These are phyloP conservation scores for Lysandra bellargus DNA, from an alignment of 2,888 invertebrate species.

Conservation along the genomic window DNA sequence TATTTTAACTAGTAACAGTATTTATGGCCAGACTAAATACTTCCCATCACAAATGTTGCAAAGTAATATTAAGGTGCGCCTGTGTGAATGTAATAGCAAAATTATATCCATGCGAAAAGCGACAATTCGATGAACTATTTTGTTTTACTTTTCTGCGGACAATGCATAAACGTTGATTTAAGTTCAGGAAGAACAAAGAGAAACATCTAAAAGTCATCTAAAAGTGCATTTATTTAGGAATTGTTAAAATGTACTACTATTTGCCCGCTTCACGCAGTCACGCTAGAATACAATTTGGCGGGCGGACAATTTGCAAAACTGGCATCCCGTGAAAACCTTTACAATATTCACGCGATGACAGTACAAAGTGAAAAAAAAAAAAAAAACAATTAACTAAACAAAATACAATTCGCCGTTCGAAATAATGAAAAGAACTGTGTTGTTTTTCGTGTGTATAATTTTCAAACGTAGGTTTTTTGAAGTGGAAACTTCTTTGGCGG, in stretches of 20 bases:
- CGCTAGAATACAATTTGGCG: slow-evolving; percentile 16
- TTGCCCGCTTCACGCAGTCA: slow-evolving; percentile 8
- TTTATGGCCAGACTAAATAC: too few relatives aligned
- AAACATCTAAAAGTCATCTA: background rate
- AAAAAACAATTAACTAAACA: slow-evolving; percentile 22
- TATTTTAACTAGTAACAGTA: too few relatives aligned
- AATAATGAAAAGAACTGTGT: background rate
- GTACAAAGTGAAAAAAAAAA: slow-evolving; percentile 9
- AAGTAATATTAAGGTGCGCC: too few relatives aligned
- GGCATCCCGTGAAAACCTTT: slow-evolving; percentile 15
- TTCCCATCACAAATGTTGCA: too few relatives aligned
- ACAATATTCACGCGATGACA: slow-evolving; percentile 19
- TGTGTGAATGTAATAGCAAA: too few relatives aligned
- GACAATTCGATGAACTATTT: too few relatives aligned
- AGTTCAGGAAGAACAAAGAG: background rate
- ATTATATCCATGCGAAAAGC: too few relatives aligned
- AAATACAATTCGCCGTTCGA: slow-evolving; percentile 4
- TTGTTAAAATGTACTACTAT: background rate
- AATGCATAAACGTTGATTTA: background rate
- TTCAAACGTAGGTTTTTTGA: background rate
- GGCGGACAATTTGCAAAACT: slow-evolving; percentile 15
- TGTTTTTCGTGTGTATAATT: background rate
- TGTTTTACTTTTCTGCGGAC: too few relatives aligned
- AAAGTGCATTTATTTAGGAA: background rate
- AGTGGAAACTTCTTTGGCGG: background rate